A percentile compares a stretch with the other conserved stretches of the same genome.
Conservation (phyloP, 2,113 vertebrate species). For the Oryzias woworae region DNA sequence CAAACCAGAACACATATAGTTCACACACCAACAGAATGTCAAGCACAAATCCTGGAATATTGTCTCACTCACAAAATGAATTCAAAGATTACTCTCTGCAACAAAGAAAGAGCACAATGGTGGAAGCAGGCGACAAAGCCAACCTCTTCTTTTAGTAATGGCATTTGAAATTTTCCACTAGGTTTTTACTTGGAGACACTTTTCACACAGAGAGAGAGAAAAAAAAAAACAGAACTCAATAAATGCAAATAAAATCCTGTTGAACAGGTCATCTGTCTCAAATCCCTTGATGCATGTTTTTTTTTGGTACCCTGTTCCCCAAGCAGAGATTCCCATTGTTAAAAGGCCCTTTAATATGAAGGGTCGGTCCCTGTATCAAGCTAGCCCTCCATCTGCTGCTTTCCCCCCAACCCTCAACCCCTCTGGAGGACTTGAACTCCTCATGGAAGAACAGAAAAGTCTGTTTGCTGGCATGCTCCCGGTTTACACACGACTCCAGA, state of each 20-base stretch:
- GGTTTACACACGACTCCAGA: conserved; percentile 66
- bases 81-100: conserved; percentile 54
- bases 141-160: conserved; percentile 69
- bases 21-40: conserved; percentile 71
- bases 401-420: conserved; percentile 15
- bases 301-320: conserved; percentile 69
- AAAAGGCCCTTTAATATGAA: conserved; percentile 79
- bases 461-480: conserved; percentile 58
- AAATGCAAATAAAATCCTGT: conserved; percentile 36
- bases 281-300: conserved; percentile 56
- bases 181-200: conserved; percentile 51
- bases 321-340: conserved; percentile 67
- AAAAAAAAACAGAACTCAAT: conserved; percentile 28
- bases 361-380: conserved; percentile 62
- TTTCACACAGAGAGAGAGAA: conserved; percentile 55
- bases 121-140: conserved; percentile 67
- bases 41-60: conserved; percentile 62
- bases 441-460: conserved; percentile 67
- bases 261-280: conserved; percentile 52
- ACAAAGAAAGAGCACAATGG: conserved; percentile 74
- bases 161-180: conserved; percentile 57
- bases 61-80: conserved; percentile 63
- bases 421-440: conserved; percentile 39
- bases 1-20: conserved; percentile 64
- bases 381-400: conserved; percentile 31